Conservation (phyloP, 2,888 invertebrate genomes). For the Cheilosia vernalis region DNA sequence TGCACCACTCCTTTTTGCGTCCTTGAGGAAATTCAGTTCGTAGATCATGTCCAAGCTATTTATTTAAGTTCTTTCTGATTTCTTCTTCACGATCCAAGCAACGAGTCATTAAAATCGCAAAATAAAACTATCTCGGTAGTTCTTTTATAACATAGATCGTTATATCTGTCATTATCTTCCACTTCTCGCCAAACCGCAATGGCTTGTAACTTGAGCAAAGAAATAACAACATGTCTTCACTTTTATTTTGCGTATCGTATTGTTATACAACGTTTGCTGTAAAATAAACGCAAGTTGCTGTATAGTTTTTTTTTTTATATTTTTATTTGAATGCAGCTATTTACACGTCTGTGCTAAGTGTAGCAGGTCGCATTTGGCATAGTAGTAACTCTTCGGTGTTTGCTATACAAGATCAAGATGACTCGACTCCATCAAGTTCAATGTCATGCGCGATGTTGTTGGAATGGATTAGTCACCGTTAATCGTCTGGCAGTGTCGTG, state of each 20-base stretch:
- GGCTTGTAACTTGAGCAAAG: not conserved
- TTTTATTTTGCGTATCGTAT: not conserved
- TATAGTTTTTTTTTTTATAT: not conserved
- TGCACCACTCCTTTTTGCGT: not conserved
- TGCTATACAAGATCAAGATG: slow-evolving; percentile 23
- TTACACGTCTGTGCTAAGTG: slow-evolving; percentile 14
- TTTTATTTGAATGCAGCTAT: not conserved
- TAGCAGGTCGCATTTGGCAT: not conserved
- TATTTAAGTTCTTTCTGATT: not conserved
- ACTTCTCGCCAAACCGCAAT: slow-evolving; percentile 7
- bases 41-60: not conserved
- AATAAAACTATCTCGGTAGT: not conserved
- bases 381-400: slow-evolving; percentile 11
- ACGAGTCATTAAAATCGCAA: not conserved
- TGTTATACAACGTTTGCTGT: slow-evolving; percentile 1
- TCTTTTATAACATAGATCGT: not conserved
- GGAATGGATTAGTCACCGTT: slow-evolving; percentile 44
- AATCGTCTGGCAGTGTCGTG: slow-evolving; percentile 19
- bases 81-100: not conserved
- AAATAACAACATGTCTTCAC: not conserved
- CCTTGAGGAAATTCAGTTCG: not conserved
- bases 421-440: slow-evolving; percentile 55
- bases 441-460: slow-evolving; percentile 44
- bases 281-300: not conserved
- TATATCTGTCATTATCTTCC: not conserved